Base-by-base conservation (phyloP, 2,888 invertebrate genomes). In the Vesta saturnalis region DNA sequence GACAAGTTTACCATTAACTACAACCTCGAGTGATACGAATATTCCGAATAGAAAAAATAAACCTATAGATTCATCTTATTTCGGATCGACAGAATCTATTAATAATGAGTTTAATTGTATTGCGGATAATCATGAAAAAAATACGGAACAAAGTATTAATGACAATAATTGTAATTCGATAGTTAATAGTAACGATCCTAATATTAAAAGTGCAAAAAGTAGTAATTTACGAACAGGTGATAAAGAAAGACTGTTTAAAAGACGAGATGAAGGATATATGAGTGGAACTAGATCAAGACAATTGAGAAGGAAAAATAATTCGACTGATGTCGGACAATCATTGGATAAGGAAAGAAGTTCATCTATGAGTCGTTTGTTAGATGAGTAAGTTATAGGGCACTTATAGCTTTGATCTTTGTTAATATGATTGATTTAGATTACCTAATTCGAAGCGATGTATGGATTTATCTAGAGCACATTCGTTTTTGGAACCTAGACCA, bases 381-480 rank as follows among this genome's bases (percentile, higher is more conserved):
- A 95, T 75, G 93, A 90, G 85, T 90, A 86, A 79, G 86, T 84
- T 4, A 14, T 22, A 5, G 18, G 6, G 6, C 6, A 55, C 19
- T 54, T 54, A 6, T 6, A 52, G 16, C 2, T 2, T 52, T 18
- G 5, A 52, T 52, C 12, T n/a, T n/a, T n/a, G n/a, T n/a, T 15
- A 52, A 5, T 12, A 10, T 16, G 16, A 12, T 43, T 35, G 52
- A 71, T 75, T 63, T 69, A 87, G 87, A 14, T 75, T 81, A 18
- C 82, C 84, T 14, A 83, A 82, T 71, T 79, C 83, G 1, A 84
- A 84, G 72, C 76, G 82, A 39, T 81, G 82, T 67, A 68, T 81
- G 58, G 95, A 94, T 81, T 84, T 97, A 71, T 91, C 93, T 39
- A 87, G 97, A 55, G 95, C 96, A 15, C 91, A 95, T 78, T 96